Conservation (phyloP, 2,797 vertebrate species). For the Sternotherus odoratus region DNA sequence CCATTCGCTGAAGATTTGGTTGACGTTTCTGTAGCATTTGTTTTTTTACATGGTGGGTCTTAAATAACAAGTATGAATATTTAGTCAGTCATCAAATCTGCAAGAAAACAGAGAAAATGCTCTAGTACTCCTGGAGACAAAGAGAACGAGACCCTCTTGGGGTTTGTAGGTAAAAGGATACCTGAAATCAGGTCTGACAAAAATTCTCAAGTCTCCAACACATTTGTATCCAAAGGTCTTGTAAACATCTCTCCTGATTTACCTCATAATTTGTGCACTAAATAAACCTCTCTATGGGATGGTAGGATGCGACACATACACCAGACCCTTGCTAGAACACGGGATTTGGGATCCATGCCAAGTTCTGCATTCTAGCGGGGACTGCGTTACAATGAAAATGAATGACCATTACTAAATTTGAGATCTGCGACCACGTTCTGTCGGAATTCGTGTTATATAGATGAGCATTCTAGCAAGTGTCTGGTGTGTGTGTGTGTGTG, state of each 20-base stretch:
- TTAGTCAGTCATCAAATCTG: neutral
- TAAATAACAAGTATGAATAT: neutral
- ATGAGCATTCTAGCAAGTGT: too few relatives aligned
- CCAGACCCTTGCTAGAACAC: too few relatives aligned
- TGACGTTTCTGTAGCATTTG: too few relatives aligned
- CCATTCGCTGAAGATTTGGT: too few relatives aligned
- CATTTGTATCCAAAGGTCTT: constrained; percentile 20
- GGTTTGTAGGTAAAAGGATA: neutral
- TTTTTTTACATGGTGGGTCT: too few relatives aligned
- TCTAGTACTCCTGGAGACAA: neutral
- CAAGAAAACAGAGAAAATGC: neutral
- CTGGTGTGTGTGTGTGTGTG: too few relatives aligned
- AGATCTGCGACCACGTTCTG: too few relatives aligned
- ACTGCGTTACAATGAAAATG: too few relatives aligned
- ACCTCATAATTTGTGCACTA: neutral
- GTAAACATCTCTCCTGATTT: constrained; percentile 22
- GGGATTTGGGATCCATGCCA: too few relatives aligned
- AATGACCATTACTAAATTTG: too few relatives aligned
- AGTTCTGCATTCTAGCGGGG: too few relatives aligned
- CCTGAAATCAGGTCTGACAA: constrained; percentile 42
- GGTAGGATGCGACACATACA: neutral
- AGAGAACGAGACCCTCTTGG: neutral
- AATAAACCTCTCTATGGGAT: constrained; percentile 25
- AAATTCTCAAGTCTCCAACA: neutral
- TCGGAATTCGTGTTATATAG: too few relatives aligned